Evolutionary conservation across 2,797 vertebrate species (phyloP).

Genomic region (Pampus argenteus): DNA sequence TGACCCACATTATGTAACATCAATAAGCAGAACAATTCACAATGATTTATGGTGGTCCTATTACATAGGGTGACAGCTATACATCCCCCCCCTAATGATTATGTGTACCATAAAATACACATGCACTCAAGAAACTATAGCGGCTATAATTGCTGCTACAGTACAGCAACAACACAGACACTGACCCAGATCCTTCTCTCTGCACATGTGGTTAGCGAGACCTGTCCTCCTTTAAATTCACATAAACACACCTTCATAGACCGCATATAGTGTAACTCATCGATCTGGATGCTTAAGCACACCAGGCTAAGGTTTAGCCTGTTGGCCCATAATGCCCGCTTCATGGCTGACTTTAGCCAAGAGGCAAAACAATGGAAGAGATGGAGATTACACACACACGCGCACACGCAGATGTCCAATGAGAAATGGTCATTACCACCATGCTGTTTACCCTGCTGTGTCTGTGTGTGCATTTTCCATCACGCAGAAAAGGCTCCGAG

Average conservation of each 20-base stretch:
- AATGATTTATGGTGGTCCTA: conserved; percentile 4
- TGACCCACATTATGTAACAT: conserved; percentile 31
- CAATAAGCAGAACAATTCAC: background rate
- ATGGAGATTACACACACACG: conserved; percentile 25
- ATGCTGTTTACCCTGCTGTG: conserved; percentile 48
- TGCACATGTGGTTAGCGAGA: conserved; percentile 29
- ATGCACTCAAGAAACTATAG: background rate
- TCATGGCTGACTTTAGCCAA: conserved; percentile 48
- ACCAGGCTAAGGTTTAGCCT: conserved; percentile 51
- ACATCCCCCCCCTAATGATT: conserved; percentile 1
- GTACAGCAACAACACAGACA: conserved; percentile 15
- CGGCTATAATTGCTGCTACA: conserved; percentile 27
- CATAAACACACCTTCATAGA: conserved; percentile 24
- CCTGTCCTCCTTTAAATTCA: conserved; percentile 27
- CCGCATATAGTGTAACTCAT: conserved; percentile 47
- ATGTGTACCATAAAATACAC: conserved; percentile 8
- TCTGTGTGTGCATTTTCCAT: conserved; percentile 53
- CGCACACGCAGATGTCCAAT: conserved; percentile 33
- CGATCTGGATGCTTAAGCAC: conserved; percentile 61
- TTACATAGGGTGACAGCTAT: conserved; percentile 12
- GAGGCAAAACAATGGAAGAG: conserved; percentile 41
- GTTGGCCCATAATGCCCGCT: conserved; percentile 32
- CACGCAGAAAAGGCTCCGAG: conserved; percentile 36
- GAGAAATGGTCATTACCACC: conserved; percentile 61
- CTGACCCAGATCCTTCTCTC: conserved; percentile 32